Percentiles rank a stretch among this genome's conserved stretches.
phyloP scores from a whole-genome alignment of 1,140 invertebrate genomes.

The Notospermus geniculatus region DNA sequence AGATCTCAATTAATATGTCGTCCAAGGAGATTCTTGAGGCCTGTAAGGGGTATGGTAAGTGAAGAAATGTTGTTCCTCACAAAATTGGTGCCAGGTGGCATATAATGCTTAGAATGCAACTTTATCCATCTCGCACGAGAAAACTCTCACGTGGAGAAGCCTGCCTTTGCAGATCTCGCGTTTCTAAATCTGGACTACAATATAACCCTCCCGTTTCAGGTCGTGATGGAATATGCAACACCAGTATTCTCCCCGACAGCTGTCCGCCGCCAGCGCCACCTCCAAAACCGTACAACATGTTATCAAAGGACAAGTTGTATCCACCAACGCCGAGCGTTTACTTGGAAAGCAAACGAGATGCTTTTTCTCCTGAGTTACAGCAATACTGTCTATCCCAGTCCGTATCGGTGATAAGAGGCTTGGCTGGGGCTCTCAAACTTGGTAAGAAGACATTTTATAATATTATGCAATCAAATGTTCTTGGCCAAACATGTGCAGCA shows the following conservation, averaged over 20 bases:
- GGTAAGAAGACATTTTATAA: too few relatives aligned
- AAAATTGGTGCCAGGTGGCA: too few relatives aligned
- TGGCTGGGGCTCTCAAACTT: conserved; percentile 89
- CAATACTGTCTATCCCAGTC: conserved; percentile 97
- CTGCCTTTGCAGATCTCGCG: too few relatives aligned
- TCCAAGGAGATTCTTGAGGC: conserved; percentile 49
- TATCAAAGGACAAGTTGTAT: conserved; percentile 80
- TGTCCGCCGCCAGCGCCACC: conserved; percentile 54
- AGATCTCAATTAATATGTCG: conserved; percentile 52
- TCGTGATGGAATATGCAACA: conserved; percentile 37
- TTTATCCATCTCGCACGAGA: too few relatives aligned
- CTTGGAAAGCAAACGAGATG: conserved; percentile 95
- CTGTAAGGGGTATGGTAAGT: conserved; percentile 53
- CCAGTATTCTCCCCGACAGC: conserved; percentile 44
- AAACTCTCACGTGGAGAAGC: too few relatives aligned
- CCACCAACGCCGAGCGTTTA: conserved; percentile 59
- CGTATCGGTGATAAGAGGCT: conserved; percentile 90
- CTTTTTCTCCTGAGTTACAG: conserved; percentile 92
- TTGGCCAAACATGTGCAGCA: too few relatives aligned
- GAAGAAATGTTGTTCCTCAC: too few relatives aligned
- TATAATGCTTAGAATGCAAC: too few relatives aligned
- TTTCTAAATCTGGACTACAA: too few relatives aligned
- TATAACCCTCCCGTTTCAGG: conserved; percentile 29
- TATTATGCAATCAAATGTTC: too few relatives aligned
- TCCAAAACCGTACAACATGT: conserved; percentile 59